Conservation (phyloP, 2,888 invertebrate genomes). For the Ceraclea dissimilis region DNA sequence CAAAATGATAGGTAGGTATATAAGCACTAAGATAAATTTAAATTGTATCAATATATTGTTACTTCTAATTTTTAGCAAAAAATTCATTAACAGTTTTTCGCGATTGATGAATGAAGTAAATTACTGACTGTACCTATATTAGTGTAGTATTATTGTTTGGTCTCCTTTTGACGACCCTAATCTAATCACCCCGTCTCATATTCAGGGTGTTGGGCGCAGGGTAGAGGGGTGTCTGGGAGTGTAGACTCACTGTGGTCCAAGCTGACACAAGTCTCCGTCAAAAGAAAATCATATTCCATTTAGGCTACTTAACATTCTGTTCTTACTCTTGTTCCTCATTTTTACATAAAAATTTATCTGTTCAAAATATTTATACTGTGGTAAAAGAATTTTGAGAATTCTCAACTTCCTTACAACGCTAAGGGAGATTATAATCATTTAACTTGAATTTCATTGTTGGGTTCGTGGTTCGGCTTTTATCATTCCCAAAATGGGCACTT, state of each 20-base stretch:
- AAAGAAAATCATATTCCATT: constrained; percentile 26
- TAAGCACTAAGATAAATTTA: no score
- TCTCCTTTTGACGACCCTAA: no score
- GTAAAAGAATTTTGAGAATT: neutral
- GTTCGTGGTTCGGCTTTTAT: no score
- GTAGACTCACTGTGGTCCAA: constrained; percentile 10
- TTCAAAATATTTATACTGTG: neutral
- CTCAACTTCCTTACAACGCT: neutral
- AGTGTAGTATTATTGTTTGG: no score
- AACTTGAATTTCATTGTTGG: no score
- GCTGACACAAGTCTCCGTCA: constrained; percentile 21
- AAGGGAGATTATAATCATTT: neutral
- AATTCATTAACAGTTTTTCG: no score
- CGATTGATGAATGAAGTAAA: no score
- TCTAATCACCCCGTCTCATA: neutral
- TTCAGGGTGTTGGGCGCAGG: neutral
- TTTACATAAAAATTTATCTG: constrained; percentile 13
- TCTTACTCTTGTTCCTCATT: constrained; percentile 13
- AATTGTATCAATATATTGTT: no score
- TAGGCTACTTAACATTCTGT: constrained; percentile 26
- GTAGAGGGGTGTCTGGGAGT: neutral
- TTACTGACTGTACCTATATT: no score
- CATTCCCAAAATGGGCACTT: no score
- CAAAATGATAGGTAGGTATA: no score
- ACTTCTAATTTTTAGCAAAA: no score